A percentile compares a stretch with the other conserved stretches of the same genome.
Conservation (phyloP, 2,113 vertebrate species). For the Cavia aperea region DNA sequence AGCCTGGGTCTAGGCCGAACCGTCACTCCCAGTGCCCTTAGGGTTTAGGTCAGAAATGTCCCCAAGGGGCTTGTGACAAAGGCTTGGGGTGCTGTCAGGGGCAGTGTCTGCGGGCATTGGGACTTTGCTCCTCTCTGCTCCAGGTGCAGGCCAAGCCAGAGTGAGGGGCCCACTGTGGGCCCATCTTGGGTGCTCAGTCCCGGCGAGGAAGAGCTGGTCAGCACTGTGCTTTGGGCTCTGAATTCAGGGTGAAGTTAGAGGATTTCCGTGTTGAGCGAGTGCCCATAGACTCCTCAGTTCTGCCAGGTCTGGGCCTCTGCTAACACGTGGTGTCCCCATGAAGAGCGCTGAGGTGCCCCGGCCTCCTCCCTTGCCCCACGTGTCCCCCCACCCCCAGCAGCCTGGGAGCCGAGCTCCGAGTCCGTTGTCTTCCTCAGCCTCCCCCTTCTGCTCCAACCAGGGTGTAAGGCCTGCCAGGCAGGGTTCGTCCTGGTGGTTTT, state of each 20-base stretch:
- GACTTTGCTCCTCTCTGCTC: not conserved
- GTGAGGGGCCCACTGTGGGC: no score
- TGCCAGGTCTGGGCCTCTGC: not conserved
- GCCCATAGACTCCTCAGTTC: not conserved
- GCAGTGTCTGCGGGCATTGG: no score
- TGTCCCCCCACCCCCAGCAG: no score
- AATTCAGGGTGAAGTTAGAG: not conserved
- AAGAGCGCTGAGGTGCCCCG: not conserved
- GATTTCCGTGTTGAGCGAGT: not conserved
- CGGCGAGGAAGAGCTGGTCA: not conserved
- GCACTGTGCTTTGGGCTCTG: not conserved
- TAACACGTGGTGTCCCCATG: not conserved
- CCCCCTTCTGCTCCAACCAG: no score
- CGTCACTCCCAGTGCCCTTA: not conserved
- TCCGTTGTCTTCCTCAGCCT: no score
- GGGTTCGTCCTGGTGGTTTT: not conserved
- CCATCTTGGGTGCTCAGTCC: not conserved
- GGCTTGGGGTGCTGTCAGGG: no score
- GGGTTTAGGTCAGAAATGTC: not conserved
- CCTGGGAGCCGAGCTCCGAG: no score
- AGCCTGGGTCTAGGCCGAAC: not conserved
- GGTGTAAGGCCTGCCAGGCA: not conserved
- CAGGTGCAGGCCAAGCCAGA: not conserved
- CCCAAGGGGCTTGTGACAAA: not conserved
- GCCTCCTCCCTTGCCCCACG: no score